These are phyloP conservation scores for Atherinomorus stipes DNA, from an alignment of 2,113 vertebrate species.

Conservation along the genomic window DNA sequence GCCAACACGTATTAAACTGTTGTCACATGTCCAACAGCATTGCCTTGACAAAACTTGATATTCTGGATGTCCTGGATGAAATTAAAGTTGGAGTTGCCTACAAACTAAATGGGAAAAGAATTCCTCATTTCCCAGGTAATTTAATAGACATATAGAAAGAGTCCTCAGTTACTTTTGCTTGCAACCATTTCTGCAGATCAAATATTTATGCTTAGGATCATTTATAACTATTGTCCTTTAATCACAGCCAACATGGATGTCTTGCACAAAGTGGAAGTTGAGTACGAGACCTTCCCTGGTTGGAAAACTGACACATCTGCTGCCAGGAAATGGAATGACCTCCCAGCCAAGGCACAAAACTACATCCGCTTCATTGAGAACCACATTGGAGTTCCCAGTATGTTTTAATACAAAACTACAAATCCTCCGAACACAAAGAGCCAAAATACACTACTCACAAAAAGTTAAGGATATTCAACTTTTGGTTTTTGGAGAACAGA, in stretches of 20 bases:
- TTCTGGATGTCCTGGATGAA: constrained; percentile 94
- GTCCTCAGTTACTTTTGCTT: background rate
- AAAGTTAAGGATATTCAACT: too few relatives aligned
- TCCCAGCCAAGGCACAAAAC: constrained; percentile 94
- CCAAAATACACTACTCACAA: background rate
- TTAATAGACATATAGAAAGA: background rate
- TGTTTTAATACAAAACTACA: constrained; percentile 38
- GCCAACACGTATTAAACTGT: background rate
- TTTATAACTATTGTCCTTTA: constrained; percentile 16
- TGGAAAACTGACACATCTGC: constrained; percentile 95
- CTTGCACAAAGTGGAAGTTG: constrained; percentile 95
- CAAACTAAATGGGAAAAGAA: constrained; percentile 94
- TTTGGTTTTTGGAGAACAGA: too few relatives aligned
- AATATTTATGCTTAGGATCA: background rate
- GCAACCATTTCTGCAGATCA: background rate
- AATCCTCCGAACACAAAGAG: background rate
- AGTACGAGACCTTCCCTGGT: constrained; percentile 96
- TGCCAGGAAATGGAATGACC: constrained; percentile 94
- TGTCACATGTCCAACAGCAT: constrained; percentile 82
- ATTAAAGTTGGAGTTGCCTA: constrained; percentile 96
- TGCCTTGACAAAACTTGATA: constrained; percentile 97
- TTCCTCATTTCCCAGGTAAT: constrained; percentile 96
- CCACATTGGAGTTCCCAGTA: constrained; percentile 94
- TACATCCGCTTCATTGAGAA: constrained; percentile 97
- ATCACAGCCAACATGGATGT: constrained; percentile 93